Conservation (phyloP, 2,113 vertebrate genomes). For the Hyperopisus bebe region DNA sequence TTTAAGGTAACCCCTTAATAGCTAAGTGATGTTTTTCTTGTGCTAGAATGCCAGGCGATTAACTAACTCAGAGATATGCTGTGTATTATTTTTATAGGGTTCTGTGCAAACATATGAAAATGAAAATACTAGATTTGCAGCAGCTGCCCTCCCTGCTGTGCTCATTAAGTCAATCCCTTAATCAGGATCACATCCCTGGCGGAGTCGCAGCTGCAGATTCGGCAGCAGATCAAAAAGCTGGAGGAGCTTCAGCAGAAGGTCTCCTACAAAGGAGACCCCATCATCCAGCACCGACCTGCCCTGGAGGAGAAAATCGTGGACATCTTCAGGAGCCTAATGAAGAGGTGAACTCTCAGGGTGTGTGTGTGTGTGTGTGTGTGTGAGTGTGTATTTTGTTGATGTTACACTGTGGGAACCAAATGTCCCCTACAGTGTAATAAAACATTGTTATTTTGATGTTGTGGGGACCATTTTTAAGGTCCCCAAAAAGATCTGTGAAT, state of each 20-base stretch:
- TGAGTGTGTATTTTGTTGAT: not conserved
- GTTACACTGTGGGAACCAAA: too few species aligned
- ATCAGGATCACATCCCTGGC: slow-evolving; percentile 93
- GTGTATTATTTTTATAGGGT: not conserved
- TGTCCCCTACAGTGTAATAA: too few species aligned
- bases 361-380: not conserved
- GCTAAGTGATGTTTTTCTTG: not conserved
- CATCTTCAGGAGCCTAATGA: slow-evolving; percentile 93
- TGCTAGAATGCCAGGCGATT: not conserved
- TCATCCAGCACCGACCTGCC: slow-evolving; percentile 91
- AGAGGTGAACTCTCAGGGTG: slow-evolving; percentile 64
- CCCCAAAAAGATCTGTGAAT: too few species aligned
- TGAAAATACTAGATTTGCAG: not conserved
- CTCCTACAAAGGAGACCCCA: slow-evolving; percentile 96
- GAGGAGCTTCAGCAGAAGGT: slow-evolving; percentile 98
- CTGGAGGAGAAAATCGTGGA: slow-evolving; percentile 95
- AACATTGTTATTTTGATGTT: too few species aligned
- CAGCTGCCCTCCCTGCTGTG: not conserved
- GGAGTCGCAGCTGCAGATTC: slow-evolving; percentile 93
- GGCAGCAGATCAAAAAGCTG: slow-evolving; percentile 95
- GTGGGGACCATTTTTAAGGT: too few species aligned
- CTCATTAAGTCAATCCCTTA: not conserved
- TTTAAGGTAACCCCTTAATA: not conserved
- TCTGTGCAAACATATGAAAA: not conserved
- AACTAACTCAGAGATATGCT: not conserved